phyloP scores from a whole-genome alignment of 2,113 vertebrate species.

The Leptobrachium leishanense region DNA sequence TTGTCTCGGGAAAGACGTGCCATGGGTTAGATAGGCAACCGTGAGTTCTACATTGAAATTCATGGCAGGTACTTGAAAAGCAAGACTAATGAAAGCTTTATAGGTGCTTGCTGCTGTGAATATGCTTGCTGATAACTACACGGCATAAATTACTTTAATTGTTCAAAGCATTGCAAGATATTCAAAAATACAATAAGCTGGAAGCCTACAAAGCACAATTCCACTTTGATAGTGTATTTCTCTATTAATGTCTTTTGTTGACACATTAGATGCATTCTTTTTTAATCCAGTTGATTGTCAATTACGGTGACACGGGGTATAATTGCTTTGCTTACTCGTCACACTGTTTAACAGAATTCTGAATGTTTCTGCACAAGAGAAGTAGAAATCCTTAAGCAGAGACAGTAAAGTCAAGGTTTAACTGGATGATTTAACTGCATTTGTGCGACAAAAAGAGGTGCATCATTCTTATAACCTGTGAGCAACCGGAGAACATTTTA shows the following conservation, averaged over 20 bases:
- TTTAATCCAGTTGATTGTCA: neutral
- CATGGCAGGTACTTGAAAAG: conserved; percentile 8
- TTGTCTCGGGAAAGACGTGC: conserved; percentile 1
- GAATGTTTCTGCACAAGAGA: too few species aligned
- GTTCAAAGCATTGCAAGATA: neutral
- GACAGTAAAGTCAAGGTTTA: too few species aligned
- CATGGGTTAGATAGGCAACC: neutral
- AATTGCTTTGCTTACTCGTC: neutral
- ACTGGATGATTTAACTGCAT: too few species aligned
- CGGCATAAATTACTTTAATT: conserved; percentile 30
- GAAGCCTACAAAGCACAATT: neutral
- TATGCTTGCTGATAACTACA: conserved; percentile 17
- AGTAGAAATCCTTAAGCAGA: too few species aligned
- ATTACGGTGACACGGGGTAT: neutral
- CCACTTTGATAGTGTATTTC: neutral
- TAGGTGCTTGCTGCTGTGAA: conserved; percentile 19
- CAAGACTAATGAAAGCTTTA: conserved; percentile 33
- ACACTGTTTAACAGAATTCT: too few species aligned
- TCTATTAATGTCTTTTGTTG: neutral
- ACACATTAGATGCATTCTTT: neutral
- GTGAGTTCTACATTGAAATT: conserved; percentile 4
- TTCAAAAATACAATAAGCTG: conserved; percentile 2
- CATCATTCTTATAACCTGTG: too few species aligned
- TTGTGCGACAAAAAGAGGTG: too few species aligned
- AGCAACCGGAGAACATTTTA: too few species aligned